These are phyloP conservation scores for Plotosus lineatus DNA, from an alignment of 2,113 vertebrate species.

Conservation along the genomic window DNA sequence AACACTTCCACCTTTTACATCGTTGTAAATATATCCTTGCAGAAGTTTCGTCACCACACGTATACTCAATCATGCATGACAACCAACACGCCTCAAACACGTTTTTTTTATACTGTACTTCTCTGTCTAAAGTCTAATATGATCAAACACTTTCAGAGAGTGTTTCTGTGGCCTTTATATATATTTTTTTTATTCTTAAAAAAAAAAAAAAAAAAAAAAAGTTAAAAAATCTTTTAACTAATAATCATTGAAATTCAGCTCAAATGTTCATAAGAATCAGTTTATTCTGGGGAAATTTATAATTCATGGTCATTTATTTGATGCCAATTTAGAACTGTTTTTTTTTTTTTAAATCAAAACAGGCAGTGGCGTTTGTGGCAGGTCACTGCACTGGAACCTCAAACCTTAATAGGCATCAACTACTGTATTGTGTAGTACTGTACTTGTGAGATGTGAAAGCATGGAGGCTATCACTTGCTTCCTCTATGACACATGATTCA, in stretches of 20 bases:
- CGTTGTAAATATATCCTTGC: background rate
- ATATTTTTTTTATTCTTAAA: background rate
- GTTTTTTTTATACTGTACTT: background rate
- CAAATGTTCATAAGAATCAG: background rate
- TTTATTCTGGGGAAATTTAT: background rate
- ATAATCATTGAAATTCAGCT: background rate
- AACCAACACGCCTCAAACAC: background rate
- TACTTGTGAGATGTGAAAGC: background rate
- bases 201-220: background rate
- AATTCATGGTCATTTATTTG: background rate
- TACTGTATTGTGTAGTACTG: background rate
- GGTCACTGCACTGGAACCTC: background rate
- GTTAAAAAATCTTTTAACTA: background rate
- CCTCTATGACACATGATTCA: background rate
- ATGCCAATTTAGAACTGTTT: background rate
- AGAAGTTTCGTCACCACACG: background rate
- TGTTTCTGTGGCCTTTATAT: background rate
- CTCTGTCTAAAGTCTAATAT: background rate
- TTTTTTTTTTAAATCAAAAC: background rate
- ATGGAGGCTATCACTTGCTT: background rate
- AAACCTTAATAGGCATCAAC: background rate
- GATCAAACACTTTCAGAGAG: background rate
- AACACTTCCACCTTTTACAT: conserved; percentile 30
- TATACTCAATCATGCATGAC: background rate
- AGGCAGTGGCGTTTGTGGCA: background rate